Base-by-base conservation (phyloP, 2,888 invertebrate genomes). In the Meiosimyza platycephala region DNA sequence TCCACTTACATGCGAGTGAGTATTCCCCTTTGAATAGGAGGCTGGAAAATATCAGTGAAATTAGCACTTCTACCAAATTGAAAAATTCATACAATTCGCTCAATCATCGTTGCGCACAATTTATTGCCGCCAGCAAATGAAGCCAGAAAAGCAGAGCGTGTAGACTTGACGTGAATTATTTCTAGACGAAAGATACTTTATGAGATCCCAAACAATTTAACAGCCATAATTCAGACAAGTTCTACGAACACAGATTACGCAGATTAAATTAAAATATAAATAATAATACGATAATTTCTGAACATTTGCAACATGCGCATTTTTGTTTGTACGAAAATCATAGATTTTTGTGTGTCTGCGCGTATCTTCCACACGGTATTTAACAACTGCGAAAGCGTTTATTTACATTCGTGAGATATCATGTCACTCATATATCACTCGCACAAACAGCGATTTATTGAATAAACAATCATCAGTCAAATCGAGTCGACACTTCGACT, bases 341-440 rank as follows among this genome's bases (percentile, higher is more conserved):
- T 54, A 54, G 16, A 54, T 54, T 13, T n/a, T 54, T 40, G 6
- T 12, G n/a, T 13, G 16, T 54, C 12, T 54, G 13, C 12, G 13
- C 12, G 1, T 16, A 12, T 57, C 22, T 57, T 59, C 59, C 68
- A 18, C 48, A 28, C 48, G 60, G 59, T n/a, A 11, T 57, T 22
- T 28, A 48, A 57, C 68, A 62, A 63, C 51, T 70, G 70, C 70
- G 40, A 18, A n/a, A 70, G 62, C 62, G 52, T 70, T 63, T 70
- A 63, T 70, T 70, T 70, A 70, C 54, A 62, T 63, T 62, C 70
- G 70, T 22, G 70, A 18, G 70, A 63, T 70, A 47, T 52, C 70
- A 64, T 73, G 66, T 73, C 73, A 71, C 71, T 70, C 64, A 73
- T 71, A 73, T 71, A 70, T 73, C 73, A 73, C 73, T 71, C 73